A percentile compares a stretch with the other conserved stretches of the same genome.
These are phyloP conservation scores for Metridium senile DNA, from an alignment of 92 coral and sea anemone species.

Conservation along the genomic window DNA sequence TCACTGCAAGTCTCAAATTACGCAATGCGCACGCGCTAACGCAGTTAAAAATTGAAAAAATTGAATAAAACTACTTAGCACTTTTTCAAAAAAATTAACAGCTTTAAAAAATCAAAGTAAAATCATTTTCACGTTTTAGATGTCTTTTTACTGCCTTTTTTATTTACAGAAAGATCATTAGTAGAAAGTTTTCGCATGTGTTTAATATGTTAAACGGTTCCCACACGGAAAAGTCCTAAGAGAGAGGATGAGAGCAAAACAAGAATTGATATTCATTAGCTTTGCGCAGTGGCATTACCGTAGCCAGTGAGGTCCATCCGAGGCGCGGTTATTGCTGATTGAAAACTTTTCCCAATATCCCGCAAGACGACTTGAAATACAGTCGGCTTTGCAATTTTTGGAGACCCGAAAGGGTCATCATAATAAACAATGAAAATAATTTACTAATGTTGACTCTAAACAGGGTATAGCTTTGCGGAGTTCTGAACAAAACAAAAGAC, in stretches of 20 bases:
- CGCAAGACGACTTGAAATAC: slow-evolving; percentile 76
- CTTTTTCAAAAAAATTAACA: too few species aligned
- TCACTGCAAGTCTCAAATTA: too few species aligned
- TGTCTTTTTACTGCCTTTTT: too few species aligned
- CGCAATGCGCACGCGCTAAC: too few species aligned
- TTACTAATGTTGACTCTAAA: background rate
- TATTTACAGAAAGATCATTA: too few species aligned
- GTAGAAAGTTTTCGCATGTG: too few species aligned
- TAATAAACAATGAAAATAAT: background rate
- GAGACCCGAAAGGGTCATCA: background rate
- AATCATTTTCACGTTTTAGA: too few species aligned
- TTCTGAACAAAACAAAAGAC: too few species aligned
- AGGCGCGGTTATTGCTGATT: slow-evolving; percentile 82
- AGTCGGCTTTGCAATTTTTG: slow-evolving; percentile 74
- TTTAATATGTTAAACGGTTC: background rate
- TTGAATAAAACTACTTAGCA: too few species aligned
- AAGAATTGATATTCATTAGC: slow-evolving; percentile 20
- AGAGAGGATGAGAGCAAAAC: background rate
- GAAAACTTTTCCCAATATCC: slow-evolving; percentile 72
- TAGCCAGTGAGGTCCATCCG: slow-evolving; percentile 78
- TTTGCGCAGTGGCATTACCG: slow-evolving; percentile 95
- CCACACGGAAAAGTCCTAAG: background rate
- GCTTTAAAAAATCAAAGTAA: too few species aligned
- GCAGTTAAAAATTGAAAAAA: too few species aligned
- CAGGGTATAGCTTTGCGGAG: too few species aligned